A percentile compares a stretch with the other conserved stretches of the same genome.
phyloP scores from a whole-genome alignment of 2,797 vertebrate species.

The Sebastes diploproa region DNA sequence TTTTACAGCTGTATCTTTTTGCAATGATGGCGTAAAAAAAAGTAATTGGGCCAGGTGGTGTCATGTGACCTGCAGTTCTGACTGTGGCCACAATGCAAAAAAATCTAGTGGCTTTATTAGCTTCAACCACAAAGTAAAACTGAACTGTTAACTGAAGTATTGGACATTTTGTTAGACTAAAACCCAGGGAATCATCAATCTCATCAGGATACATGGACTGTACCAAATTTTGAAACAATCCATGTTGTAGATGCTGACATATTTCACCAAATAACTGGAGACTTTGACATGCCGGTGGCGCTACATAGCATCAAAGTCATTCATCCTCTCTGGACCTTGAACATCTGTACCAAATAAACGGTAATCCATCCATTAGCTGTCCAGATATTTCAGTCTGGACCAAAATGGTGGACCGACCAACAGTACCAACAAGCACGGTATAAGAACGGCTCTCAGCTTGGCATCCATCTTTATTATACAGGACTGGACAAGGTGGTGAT shows the following conservation, averaged over 20 bases:
- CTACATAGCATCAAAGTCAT: not conserved
- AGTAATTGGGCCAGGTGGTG: too few relatives aligned
- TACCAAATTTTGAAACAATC: too few relatives aligned
- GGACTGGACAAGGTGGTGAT: not conserved
- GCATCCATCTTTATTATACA: slow-evolving; percentile 6
- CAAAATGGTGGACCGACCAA: too few relatives aligned
- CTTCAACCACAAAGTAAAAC: too few relatives aligned
- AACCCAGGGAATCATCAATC: not conserved
- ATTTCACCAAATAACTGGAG: not conserved
- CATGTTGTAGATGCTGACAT: not conserved
- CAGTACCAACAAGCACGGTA: not conserved
- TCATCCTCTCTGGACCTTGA: not conserved
- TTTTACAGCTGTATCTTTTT: too few relatives aligned
- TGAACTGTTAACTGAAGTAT: not conserved
- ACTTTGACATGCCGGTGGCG: not conserved
- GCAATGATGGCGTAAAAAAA: too few relatives aligned
- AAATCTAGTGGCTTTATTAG: too few relatives aligned
- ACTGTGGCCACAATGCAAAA: too few relatives aligned
- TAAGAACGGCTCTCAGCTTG: not conserved
- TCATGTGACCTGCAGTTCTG: too few relatives aligned
- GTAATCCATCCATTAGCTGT: too few relatives aligned
- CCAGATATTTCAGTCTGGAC: too few relatives aligned
- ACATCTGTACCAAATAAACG: too few relatives aligned
- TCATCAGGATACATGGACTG: not conserved
- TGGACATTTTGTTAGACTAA: not conserved